phyloP scores from a whole-genome alignment of 2,797 vertebrate species.

The Aselliscus stoliczkanus region DNA sequence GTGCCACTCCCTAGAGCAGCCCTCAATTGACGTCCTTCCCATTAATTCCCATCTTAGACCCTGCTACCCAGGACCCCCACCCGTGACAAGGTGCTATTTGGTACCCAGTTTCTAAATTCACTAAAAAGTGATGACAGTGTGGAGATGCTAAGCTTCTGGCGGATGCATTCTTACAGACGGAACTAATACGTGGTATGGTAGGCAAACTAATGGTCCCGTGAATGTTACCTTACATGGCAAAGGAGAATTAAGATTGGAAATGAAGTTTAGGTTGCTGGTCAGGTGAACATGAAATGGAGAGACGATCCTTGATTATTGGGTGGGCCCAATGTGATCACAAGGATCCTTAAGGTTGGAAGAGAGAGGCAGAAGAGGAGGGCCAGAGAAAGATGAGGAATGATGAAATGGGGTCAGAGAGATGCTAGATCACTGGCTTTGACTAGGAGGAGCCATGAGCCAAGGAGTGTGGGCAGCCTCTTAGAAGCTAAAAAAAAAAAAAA shows the following conservation, averaged over 20 bases:
- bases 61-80: background rate
- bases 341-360: background rate
- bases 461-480: background rate
- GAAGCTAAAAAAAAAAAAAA: too few species aligned
- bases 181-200: background rate
- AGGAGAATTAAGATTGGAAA: background rate
- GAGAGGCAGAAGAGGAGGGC: background rate
- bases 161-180: background rate
- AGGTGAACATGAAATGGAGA: background rate
- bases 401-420: background rate
- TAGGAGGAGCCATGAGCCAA: background rate
- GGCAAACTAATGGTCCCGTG: background rate
- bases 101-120: background rate
- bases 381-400: background rate
- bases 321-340: background rate
- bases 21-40: background rate
- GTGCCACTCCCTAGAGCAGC: rapidly evolving
- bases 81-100: background rate
- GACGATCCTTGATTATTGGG: background rate
- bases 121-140: background rate
- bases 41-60: background rate
- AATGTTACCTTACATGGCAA: background rate
- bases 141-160: background rate
- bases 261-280: background rate
- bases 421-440: background rate